A percentile compares a stretch with the other conserved stretches of the same genome.
Evolutionary conservation across 2,797 vertebrate genomes (phyloP).

Genomic region (Sebastes dallii): DNA sequence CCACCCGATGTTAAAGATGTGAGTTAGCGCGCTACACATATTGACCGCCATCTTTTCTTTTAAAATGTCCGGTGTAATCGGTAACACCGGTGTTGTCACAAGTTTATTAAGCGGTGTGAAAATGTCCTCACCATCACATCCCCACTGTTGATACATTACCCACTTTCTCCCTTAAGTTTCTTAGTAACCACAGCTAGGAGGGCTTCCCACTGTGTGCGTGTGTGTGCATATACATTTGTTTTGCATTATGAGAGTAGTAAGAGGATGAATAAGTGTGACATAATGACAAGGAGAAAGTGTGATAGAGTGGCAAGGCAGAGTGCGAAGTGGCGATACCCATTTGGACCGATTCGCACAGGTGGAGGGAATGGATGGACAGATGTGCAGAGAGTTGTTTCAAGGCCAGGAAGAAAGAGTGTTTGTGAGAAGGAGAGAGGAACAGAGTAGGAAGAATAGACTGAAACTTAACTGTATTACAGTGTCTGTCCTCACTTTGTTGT

Average conservation of each 20-base stretch:
- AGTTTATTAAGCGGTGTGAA: no score
- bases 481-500: neutral
- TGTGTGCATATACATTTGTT: conserved; percentile 6
- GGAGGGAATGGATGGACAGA: conserved; percentile 7
- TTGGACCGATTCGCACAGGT: neutral
- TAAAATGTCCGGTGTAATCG: no score
- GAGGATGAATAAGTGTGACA: conserved; percentile 26
- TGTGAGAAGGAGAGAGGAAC: neutral
- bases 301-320: conserved; percentile 17
- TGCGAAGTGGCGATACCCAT: conserved; percentile 7
- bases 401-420: neutral
- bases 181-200: neutral
- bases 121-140: no score
- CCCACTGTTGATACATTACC: neutral
- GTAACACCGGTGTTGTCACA: no score
- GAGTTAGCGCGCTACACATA: no score
- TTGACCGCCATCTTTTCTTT: no score
- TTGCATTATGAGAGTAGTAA: conserved; percentile 13
- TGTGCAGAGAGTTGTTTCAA: neutral
- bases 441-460: neutral
- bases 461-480: neutral
- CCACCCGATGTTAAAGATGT: no score
- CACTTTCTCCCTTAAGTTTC: neutral
- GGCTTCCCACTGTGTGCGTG: neutral
- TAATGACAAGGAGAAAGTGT: conserved; percentile 26